Percentiles rank a stretch among this genome's conserved stretches.
These are phyloP conservation scores for Myrmecobius fasciatus DNA, from an alignment of 2,113 vertebrate genomes.

Conservation along the genomic window DNA sequence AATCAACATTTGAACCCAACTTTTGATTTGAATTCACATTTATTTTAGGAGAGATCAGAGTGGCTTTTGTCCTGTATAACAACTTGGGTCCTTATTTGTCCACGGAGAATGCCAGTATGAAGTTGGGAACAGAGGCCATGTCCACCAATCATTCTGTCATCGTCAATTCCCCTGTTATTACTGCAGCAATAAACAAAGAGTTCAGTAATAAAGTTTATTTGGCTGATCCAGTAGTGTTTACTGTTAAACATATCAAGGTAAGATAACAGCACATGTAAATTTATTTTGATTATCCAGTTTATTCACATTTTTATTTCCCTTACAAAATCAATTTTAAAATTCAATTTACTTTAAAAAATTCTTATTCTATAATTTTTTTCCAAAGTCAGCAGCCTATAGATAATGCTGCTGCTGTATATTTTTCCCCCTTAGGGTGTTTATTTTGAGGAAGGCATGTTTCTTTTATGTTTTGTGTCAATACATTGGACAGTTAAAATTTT, in stretches of 20 bases:
- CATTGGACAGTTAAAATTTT: constrained; percentile 21
- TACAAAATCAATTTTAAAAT: neutral
- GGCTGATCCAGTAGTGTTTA: constrained; percentile 97
- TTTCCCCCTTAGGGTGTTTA: neutral
- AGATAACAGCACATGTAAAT: constrained; percentile 26
- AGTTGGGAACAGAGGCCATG: constrained; percentile 93
- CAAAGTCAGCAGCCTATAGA: constrained; percentile 1
- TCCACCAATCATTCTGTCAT: constrained; percentile 97
- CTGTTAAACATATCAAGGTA: constrained; percentile 97
- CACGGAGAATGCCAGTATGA: constrained; percentile 98
- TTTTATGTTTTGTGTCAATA: neutral
- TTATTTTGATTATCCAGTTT: neutral
- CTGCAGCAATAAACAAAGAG: constrained; percentile 98
- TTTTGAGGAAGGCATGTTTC: neutral
- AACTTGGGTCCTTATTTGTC: constrained; percentile 96
- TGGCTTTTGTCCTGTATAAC: constrained; percentile 97
- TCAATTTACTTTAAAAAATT: constrained; percentile 20
- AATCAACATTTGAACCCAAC: neutral
- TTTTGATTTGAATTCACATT: constrained; percentile 52
- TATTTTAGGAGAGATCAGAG: constrained; percentile 94
- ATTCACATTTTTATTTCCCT: neutral
- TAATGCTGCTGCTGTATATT: neutral
- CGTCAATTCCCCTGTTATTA: constrained; percentile 97
- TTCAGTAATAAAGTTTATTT: constrained; percentile 97
- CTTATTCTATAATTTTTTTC: neutral